Conservation (phyloP, 2,888 invertebrate genomes). For the Oligia latruncula region DNA sequence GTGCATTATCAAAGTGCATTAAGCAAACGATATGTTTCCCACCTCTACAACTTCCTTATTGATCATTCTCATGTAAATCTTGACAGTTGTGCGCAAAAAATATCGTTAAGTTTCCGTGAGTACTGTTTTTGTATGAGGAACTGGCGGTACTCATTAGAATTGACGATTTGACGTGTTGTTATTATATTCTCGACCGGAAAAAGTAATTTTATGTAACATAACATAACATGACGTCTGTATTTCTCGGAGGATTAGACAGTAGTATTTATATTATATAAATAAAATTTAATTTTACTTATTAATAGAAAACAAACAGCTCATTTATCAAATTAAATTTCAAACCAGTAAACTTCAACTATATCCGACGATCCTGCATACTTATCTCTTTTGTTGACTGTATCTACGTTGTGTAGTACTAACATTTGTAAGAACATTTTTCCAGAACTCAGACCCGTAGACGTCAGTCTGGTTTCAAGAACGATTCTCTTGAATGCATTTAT, state of each 20-base stretch:
- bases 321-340: too few species aligned
- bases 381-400: too few species aligned
- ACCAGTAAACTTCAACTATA: too few species aligned
- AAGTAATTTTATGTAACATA: neutral
- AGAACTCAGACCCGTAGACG: neutral
- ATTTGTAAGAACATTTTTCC: conserved; percentile 2
- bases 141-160: neutral
- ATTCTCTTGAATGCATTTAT: conserved; percentile 34
- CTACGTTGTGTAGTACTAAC: too few species aligned
- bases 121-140: conserved; percentile 12
- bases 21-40: conserved; percentile 43
- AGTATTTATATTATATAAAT: too few species aligned
- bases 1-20: conserved; percentile 55
- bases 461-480: conserved; percentile 19
- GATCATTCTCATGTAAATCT: conserved; percentile 54
- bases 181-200: neutral
- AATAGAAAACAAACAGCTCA: too few species aligned
- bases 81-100: conserved; percentile 39
- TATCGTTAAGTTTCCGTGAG: conserved; percentile 35
- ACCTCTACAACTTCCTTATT: conserved; percentile 48
- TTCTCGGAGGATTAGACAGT: too few species aligned
- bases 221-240: too few species aligned
- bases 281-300: too few species aligned
- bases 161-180: neutral
- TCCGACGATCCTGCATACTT: too few species aligned